Evolutionary conservation across 1,140 invertebrate genomes (phyloP), one percentile per base, ranked within the genome.

Genomic region (Pomacea maculata): DNA sequence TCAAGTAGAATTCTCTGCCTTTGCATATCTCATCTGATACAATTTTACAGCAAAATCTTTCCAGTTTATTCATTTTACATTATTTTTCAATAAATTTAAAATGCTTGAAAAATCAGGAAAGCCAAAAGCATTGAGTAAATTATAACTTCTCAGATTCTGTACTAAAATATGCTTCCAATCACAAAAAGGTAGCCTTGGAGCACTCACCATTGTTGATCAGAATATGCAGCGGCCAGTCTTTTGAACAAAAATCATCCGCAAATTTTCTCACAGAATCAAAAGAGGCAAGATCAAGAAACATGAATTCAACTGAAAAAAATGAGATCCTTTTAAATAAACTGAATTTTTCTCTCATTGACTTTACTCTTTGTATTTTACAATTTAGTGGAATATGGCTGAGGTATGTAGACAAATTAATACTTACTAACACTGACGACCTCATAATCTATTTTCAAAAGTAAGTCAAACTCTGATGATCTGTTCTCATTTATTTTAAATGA

Each of bases 201-300:
- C 80, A 85, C 85, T 82, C 92, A 95, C 95, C 95, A 92, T 97
- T 97, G 91, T 97, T 97, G 4, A 97, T 93, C 15, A 97, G 91
- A 83, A 96, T 88, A 89, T 96, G 92, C 75, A 97, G 93, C 86
- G 94, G 93, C 15, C 92, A 88, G 85, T 94, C 94, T 82, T 94
- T 93, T 10, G 92, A 90, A 79, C 94, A 92, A 61, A 97, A 93
- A 78, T 93, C 90, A 25, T 94, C 88, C 1, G 94, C 95, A 91
- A 98, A 98, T 78, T 93, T 89, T 86, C 93, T 93, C 6, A 97
- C 95, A 0, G 96, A 97, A 75, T 94, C 93, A 75, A 97, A 89
- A 52, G 93, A 93, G 68, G 91, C 91, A 6, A 94, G 91, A 73
- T 94, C 92, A 79, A 95, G 92, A 87, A 95, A 93, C 77, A 88